phyloP scores from a whole-genome alignment of 2,888 invertebrate genomes.

The Plutella xylostella region DNA sequence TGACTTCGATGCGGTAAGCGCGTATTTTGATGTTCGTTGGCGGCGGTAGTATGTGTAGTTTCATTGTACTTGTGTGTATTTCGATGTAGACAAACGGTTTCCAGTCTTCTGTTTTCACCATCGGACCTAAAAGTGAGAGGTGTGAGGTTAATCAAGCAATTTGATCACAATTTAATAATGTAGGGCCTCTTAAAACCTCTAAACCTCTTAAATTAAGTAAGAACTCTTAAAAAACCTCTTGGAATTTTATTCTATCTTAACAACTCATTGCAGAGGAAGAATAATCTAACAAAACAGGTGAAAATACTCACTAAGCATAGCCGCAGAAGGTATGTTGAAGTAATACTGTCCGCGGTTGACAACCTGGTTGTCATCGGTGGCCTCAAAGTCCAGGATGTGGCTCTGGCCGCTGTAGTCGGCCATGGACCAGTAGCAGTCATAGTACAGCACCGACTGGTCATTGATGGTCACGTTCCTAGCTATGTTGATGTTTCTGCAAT shows the following conservation, averaged over 20 bases:
- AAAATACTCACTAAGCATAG: conserved; percentile 51
- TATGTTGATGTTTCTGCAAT: conserved; percentile 52
- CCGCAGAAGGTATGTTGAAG: conserved; percentile 51
- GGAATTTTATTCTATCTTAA: no score
- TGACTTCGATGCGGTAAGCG: conserved; percentile 37
- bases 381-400: conserved; percentile 53
- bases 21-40: conserved; percentile 36
- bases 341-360: conserved; percentile 50
- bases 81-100: conserved; percentile 58
- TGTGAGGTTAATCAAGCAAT: neutral
- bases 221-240: no score
- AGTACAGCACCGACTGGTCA: conserved; percentile 51
- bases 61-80: conserved; percentile 38
- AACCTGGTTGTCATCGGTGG: conserved; percentile 40
- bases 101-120: conserved; percentile 41
- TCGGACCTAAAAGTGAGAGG: conserved; percentile 31
- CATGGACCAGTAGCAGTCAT: conserved; percentile 55
- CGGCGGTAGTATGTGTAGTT: conserved; percentile 48
- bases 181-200: no score
- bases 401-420: conserved; percentile 41
- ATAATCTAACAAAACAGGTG: no score
- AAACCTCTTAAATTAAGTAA: no score
- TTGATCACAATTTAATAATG: no score
- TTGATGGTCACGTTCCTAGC: conserved; percentile 44
- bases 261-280: no score